These are phyloP conservation scores for Lucilia sericata DNA, from an alignment of 1,140 invertebrate species.

Conservation along the genomic window DNA sequence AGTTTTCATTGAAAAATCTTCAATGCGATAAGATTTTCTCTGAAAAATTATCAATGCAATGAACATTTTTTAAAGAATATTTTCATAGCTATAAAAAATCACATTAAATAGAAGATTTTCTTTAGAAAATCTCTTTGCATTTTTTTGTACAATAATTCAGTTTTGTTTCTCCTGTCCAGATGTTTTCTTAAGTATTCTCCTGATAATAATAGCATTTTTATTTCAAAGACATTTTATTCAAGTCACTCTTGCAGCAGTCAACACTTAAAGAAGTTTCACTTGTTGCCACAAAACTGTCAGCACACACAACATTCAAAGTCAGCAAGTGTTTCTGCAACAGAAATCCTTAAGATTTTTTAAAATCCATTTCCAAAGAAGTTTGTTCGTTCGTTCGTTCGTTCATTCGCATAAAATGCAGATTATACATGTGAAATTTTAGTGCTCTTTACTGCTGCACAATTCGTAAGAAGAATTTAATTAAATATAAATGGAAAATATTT, in stretches of 20 bases:
- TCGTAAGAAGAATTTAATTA: background rate
- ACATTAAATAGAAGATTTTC: too few relatives aligned
- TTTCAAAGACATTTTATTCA: background rate
- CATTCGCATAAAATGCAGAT: background rate
- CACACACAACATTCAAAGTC: background rate
- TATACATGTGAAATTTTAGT: background rate
- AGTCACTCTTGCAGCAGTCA: background rate
- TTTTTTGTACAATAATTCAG: too few relatives aligned
- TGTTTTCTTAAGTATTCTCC: too few relatives aligned
- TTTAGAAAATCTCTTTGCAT: too few relatives aligned
- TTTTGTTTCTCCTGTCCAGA: too few relatives aligned
- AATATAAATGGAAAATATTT: slow-evolving; percentile 17
- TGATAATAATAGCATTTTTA: too few relatives aligned
- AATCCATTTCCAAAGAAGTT: slow-evolving; percentile 7
- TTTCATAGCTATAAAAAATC: too few relatives aligned
- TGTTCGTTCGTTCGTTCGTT: too few relatives aligned
- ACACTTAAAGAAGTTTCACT: background rate
- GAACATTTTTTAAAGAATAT: too few relatives aligned
- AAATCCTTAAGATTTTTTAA: background rate
- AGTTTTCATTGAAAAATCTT: too few relatives aligned
- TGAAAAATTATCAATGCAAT: too few relatives aligned
- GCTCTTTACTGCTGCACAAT: background rate
- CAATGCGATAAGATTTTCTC: too few relatives aligned
- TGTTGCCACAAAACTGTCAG: background rate
- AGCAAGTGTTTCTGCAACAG: background rate